phyloP scores from a whole-genome alignment of 2,888 invertebrate species.

The Drosophila austrosaltans region DNA sequence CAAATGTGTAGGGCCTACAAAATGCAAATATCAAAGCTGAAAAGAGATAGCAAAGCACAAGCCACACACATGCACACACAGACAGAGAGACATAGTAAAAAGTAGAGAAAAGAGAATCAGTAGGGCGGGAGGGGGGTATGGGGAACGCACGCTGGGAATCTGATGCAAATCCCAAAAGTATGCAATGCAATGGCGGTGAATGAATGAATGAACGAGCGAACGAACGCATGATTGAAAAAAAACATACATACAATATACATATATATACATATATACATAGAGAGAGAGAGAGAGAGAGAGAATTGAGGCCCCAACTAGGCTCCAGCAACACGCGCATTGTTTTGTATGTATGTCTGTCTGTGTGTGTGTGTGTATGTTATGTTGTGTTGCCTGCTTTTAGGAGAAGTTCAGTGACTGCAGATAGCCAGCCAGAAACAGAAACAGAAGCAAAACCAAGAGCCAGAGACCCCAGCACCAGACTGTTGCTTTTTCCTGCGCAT shows the following conservation, averaged over 20 bases:
- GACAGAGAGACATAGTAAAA: conserved; percentile 13
- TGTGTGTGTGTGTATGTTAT: background rate
- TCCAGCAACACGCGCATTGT: conserved; percentile 24
- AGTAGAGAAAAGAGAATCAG: too few relatives aligned
- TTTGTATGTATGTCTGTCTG: conserved; percentile 13
- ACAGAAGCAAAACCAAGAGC: conserved; percentile 3
- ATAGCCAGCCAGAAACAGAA: background rate
- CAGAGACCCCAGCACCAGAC: conserved; percentile 8
- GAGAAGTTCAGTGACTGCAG: conserved; percentile 69
- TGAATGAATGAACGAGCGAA: conserved; percentile 70
- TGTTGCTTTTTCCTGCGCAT: conserved; percentile 52
- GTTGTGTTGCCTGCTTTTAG: conserved; percentile 53
- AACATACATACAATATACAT: conserved; percentile 50
- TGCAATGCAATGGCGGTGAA: conserved; percentile 62
- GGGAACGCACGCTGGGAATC: conserved; percentile 47
- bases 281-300: background rate
- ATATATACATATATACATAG: conserved; percentile 7
- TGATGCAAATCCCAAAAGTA: conserved; percentile 73
- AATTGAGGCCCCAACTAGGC: conserved; percentile 21
- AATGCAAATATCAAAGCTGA: conserved; percentile 12
- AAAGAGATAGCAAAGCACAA: conserved; percentile 14
- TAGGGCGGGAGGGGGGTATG: background rate
- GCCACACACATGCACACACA: conserved; percentile 5
- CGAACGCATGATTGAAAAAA: conserved; percentile 73
- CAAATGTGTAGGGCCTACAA: conserved; percentile 18